Base-by-base conservation (phyloP, 2,797 vertebrate genomes). In the Bovichtus diacanthus region DNA sequence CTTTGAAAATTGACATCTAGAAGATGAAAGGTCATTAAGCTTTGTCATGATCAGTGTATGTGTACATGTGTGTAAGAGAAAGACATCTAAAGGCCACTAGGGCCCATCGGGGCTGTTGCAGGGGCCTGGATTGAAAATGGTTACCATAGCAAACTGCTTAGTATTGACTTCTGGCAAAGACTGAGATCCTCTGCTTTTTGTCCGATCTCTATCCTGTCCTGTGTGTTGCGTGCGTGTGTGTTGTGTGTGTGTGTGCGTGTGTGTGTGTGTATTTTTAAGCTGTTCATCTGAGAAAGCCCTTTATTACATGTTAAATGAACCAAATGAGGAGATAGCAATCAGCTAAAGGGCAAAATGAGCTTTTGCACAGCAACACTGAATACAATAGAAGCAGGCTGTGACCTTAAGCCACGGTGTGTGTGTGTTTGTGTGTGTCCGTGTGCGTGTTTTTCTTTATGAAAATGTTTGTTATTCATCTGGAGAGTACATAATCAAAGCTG, bases 81-180 rank as follows among this genome's bases (percentile, higher is more conserved):
- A 70, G 65, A 13, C 18, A 34, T 65, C 50, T 62, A 65, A 70
- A 82, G 66, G 74, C 60, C 31, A 21, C 7, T 5, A 25, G 49
- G 70, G 58, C 72, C 82, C 43, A 19, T 1, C 59, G 59, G 69
- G 60, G 44, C 60, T 11, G 18, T 62, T 78, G 36, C 31, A 13
- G 7, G 36, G 64, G 60, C 59, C 65, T 50, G 36, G 55, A 23
- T 27, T 51, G 41, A 76, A 82, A 76, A 68, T 44, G 70, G 82
- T 85, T 89, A 75, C 81, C 74, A 82, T 80, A 68, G 77, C 61
- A 84, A 89, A 87, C 53, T 84, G 76, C 76, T 88, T 82, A 81
- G 71, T 88, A 88, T 85, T 88, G 90, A 91, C 90, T 83, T 85
- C 64, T 85, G 76, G 70, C 63, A 86, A 75, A 74, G 49, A 65